Evolutionary conservation across 2,888 invertebrate species (phyloP).

Genomic region (Caenorhabditis sp.): DNA sequence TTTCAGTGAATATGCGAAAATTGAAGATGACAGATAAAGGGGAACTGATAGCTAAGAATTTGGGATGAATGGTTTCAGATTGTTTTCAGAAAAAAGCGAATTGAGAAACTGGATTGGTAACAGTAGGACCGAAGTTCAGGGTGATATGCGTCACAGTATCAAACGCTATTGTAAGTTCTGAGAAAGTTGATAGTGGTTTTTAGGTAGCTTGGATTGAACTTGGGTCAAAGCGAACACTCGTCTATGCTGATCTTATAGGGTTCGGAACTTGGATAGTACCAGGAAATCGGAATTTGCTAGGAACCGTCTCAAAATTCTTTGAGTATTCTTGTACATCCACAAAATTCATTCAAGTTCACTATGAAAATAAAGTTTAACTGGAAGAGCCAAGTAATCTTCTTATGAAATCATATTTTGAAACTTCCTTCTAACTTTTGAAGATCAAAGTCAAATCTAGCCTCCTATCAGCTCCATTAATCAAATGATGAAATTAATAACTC

Average conservation of each 20-base stretch:
- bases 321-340: no score
- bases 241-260: no score
- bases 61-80: slow-evolving; percentile 6
- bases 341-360: no score
- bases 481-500: slow-evolving; percentile 37
- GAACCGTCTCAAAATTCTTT: no score
- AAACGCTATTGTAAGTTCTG: neutral
- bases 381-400: no score
- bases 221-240: no score
- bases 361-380: no score
- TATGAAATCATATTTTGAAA: no score
- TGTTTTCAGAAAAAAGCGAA: neutral
- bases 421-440: neutral
- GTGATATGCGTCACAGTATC: neutral
- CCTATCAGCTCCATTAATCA: slow-evolving; percentile 30
- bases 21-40: slow-evolving; percentile 18
- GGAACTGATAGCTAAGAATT: slow-evolving; percentile 4
- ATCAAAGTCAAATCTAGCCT: neutral
- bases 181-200: neutral
- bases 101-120: neutral
- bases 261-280: no score
- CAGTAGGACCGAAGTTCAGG: slow-evolving; percentile 3
- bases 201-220: no score
- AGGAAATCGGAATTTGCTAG: no score
- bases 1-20: slow-evolving; percentile 3